These are phyloP conservation scores for Dryobates pubescens DNA, from an alignment of 2,797 vertebrate genomes.

Conservation along the genomic window DNA sequence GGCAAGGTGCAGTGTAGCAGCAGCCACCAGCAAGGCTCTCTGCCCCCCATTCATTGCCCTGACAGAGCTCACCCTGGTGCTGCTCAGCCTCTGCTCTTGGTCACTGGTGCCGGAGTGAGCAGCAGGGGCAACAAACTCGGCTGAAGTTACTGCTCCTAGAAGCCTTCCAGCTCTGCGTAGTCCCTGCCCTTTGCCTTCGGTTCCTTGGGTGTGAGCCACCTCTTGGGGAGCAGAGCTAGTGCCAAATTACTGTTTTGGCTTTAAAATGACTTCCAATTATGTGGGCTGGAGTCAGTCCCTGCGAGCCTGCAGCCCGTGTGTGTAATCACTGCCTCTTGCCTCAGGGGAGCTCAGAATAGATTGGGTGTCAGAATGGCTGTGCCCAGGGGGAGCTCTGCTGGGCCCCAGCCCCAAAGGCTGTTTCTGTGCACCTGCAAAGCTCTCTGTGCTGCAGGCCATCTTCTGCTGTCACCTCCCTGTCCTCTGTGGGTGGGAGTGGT, in stretches of 20 bases:
- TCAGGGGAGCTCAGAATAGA: slow-evolving; percentile 7
- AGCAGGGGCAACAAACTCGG: neutral
- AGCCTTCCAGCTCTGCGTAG: neutral
- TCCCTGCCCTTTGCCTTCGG: neutral
- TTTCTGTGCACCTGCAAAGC: neutral
- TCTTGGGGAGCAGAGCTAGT: slow-evolving; percentile 11
- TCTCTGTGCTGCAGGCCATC: neutral
- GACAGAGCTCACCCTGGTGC: neutral
- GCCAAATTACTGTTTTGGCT: slow-evolving; percentile 53
- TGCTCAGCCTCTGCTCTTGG: neutral
- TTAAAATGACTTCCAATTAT: slow-evolving; percentile 32
- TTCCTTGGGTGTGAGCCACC: neutral
- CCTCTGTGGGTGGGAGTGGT: neutral
- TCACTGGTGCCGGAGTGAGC: neutral
- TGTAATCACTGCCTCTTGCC: slow-evolving; percentile 8
- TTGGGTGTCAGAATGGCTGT: slow-evolving; percentile 15
- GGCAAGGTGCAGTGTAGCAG: neutral
- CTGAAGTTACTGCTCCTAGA: neutral
- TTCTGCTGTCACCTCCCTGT: neutral
- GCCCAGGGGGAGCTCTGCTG: neutral
- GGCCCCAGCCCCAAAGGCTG: neutral
- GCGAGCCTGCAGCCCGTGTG: slow-evolving; percentile 20
- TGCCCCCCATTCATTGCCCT: neutral
- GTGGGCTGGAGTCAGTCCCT: slow-evolving; percentile 13
- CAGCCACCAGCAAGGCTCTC: neutral